A percentile compares a stretch with the other conserved stretches of the same genome.
Conservation (phyloP, 2,888 invertebrate species). For the Lycia hirtaria region DNA sequence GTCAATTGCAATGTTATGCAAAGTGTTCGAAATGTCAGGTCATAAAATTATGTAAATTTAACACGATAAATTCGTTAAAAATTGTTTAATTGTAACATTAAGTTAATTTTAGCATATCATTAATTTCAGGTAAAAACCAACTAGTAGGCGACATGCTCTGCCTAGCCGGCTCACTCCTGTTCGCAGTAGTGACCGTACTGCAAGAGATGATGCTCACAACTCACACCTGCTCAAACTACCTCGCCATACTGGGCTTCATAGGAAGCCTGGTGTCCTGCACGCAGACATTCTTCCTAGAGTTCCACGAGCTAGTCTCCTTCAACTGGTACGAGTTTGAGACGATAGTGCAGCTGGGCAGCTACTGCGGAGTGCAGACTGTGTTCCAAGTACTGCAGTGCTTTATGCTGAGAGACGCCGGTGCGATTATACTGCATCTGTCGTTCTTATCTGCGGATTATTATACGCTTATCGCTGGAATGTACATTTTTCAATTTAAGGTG, state of each 20-base stretch:
- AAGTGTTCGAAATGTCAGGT: no score
- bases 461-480: slow-evolving; percentile 91
- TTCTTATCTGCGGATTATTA: slow-evolving; percentile 94
- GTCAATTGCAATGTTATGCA: no score
- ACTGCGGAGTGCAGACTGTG: slow-evolving; percentile 90
- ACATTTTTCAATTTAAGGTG: slow-evolving; percentile 93
- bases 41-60: no score
- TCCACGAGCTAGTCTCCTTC: slow-evolving; percentile 87
- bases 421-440: slow-evolving; percentile 93
- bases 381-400: slow-evolving; percentile 91
- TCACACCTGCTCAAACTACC: slow-evolving; percentile 91
- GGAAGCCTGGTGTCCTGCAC: slow-evolving; percentile 91
- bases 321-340: slow-evolving; percentile 89
- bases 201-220: slow-evolving; percentile 94
- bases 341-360: slow-evolving; percentile 85
- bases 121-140: slow-evolving; percentile 89
- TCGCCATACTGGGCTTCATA: slow-evolving; percentile 92
- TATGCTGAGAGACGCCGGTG: slow-evolving; percentile 91
- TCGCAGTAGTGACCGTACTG: slow-evolving; percentile 91
- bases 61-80: no score
- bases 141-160: slow-evolving; percentile 93
- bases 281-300: slow-evolving; percentile 92
- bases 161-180: slow-evolving; percentile 90
- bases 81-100: no score
- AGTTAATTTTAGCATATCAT: no score